A percentile compares a stretch with the other conserved stretches of the same genome.
phyloP scores from a whole-genome alignment of 2,888 invertebrate species.

The Pharmacophagus antenor region DNA sequence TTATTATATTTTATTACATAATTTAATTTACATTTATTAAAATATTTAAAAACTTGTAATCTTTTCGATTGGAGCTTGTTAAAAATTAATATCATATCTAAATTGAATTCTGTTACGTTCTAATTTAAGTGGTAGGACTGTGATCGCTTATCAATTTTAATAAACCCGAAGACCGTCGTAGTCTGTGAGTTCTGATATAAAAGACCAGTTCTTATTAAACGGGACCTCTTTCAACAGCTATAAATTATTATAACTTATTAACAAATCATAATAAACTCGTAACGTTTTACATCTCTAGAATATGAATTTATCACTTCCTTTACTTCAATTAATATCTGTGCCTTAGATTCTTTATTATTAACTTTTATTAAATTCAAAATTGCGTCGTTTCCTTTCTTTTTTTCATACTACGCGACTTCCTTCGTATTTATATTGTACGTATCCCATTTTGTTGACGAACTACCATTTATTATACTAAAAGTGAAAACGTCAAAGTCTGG shows the following conservation, averaged over 20 bases:
- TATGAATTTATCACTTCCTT: background rate
- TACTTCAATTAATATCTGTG: background rate
- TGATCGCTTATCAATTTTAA: slow-evolving; percentile 16
- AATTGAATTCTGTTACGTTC: slow-evolving; percentile 19
- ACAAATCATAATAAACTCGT: slow-evolving; percentile 4
- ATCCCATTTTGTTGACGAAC: too few relatives aligned
- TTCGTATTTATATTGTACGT: background rate
- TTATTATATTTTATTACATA: too few relatives aligned
- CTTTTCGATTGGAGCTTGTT: background rate
- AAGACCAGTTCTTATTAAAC: slow-evolving; percentile 19
- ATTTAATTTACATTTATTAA: background rate
- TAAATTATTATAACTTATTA: slow-evolving; percentile 20
- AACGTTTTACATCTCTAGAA: slow-evolving; percentile 6
- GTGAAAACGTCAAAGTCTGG: too few relatives aligned
- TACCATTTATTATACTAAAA: too few relatives aligned
- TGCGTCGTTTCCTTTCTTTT: too few relatives aligned
- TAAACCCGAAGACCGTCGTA: slow-evolving; percentile 1
- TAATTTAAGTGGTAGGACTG: slow-evolving; percentile 23
- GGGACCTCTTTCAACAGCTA: slow-evolving; percentile 16
- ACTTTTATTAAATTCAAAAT: background rate
- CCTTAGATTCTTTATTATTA: background rate
- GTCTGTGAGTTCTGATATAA: slow-evolving; percentile 17
- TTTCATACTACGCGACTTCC: too few relatives aligned
- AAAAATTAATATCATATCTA: slow-evolving; percentile 4
- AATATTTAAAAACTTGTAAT: background rate